phyloP scores from a whole-genome alignment of 2,113 vertebrate species.

The Catharus minimus region DNA sequence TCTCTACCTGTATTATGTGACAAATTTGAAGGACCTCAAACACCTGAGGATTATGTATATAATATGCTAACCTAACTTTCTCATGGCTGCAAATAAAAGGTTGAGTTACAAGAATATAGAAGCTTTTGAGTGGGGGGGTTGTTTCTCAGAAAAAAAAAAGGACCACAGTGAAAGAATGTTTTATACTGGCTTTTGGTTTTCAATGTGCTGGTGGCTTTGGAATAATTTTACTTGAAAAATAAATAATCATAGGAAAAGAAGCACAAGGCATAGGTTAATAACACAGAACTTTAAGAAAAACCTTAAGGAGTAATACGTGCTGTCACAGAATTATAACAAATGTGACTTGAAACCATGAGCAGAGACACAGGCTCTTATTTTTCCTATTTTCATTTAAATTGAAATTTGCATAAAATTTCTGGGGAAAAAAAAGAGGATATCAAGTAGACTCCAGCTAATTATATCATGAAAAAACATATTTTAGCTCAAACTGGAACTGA shows the following conservation, averaged over 20 bases:
- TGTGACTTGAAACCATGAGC: neutral
- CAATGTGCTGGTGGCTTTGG: neutral
- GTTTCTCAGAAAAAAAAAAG: neutral
- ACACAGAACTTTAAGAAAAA: neutral
- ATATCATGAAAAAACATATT: neutral
- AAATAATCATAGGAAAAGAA: neutral
- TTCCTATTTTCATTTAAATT: neutral
- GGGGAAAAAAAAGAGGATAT: neutral
- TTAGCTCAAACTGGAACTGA: neutral
- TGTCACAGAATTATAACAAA: neutral
- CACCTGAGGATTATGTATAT: neutral
- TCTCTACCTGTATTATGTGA: neutral
- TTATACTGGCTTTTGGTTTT: neutral
- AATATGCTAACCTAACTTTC: neutral
- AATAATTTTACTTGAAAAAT: neutral
- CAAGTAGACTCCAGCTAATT: neutral
- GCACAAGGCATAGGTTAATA: neutral
- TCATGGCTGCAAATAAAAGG: neutral
- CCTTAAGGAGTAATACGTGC: neutral
- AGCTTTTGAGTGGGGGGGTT: neutral
- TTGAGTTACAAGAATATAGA: neutral
- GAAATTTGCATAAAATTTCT: neutral
- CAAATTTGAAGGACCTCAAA: neutral
- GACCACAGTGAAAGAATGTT: accelerated
- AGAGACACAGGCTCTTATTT: neutral